Conservation (phyloP, 2,888 invertebrate genomes). For the Mimas tiliae region DNA sequence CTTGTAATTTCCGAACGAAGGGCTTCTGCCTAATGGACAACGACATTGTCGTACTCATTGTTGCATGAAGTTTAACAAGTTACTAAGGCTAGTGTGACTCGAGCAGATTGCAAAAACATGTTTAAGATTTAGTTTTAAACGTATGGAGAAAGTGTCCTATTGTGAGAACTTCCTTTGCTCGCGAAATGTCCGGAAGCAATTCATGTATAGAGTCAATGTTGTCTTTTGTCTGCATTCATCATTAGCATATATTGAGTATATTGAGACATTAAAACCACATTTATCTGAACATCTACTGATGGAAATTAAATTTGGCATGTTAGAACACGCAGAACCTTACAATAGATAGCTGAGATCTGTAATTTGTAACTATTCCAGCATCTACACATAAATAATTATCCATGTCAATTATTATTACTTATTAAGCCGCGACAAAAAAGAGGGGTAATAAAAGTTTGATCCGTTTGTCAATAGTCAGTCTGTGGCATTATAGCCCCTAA, state of each 20-base stretch:
- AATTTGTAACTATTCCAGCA: too few species aligned
- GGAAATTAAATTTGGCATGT: neutral
- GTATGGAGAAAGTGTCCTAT: slow-evolving; percentile 14
- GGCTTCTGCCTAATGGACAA: slow-evolving; percentile 20
- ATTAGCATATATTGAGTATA: neutral
- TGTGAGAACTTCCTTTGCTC: slow-evolving; percentile 1
- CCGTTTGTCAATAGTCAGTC: too few species aligned
- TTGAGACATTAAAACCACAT: neutral
- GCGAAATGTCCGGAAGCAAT: neutral
- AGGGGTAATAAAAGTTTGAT: too few species aligned
- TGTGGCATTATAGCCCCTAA: too few species aligned
- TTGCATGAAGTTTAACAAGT: slow-evolving; percentile 35
- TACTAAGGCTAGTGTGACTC: neutral
- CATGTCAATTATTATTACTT: too few species aligned
- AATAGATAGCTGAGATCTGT: too few species aligned
- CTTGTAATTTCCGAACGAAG: slow-evolving; percentile 19
- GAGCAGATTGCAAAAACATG: slow-evolving; percentile 13
- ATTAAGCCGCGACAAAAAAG: too few species aligned
- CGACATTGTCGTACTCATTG: slow-evolving; percentile 38
- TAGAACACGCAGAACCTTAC: too few species aligned
- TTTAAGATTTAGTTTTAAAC: neutral
- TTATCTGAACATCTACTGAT: neutral
- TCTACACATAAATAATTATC: too few species aligned
- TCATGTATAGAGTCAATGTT: neutral
- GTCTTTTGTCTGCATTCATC: neutral